phyloP scores from a whole-genome alignment of 2,888 invertebrate genomes.

The Caenorhabditis drosophilae region DNA sequence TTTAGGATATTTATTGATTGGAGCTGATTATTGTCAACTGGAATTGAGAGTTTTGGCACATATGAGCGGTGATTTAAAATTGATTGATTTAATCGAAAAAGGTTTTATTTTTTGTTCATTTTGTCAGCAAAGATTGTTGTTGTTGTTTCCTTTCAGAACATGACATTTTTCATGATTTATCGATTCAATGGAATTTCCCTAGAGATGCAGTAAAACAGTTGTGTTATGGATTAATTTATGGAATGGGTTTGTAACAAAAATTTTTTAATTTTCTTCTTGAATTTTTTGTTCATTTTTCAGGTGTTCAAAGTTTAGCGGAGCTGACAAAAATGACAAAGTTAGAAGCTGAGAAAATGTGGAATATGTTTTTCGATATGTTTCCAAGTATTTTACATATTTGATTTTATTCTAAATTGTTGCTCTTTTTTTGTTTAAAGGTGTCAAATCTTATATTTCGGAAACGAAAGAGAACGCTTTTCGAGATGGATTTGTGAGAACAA shows the following conservation, averaged over 20 bases:
- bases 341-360: constrained; percentile 77
- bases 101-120: constrained; percentile 2
- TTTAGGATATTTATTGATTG: constrained; percentile 77
- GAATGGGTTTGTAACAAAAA: constrained; percentile 80
- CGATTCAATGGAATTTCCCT: constrained; percentile 71
- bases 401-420: background rate
- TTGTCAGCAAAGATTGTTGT: background rate
- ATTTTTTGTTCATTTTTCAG: constrained; percentile 5
- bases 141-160: constrained; percentile 5
- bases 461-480: constrained; percentile 74
- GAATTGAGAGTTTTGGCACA: constrained; percentile 92
- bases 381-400: constrained; percentile 72
- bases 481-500: constrained; percentile 84
- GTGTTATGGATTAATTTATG: constrained; percentile 79
- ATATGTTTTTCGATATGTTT: constrained; percentile 80
- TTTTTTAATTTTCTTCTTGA: constrained; percentile 2
- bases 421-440: constrained; percentile 68
- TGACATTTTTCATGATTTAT: constrained; percentile 42
- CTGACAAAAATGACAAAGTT: constrained; percentile 80
- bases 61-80: constrained; percentile 79
- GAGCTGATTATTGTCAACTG: constrained; percentile 94
- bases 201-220: constrained; percentile 72
- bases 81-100: constrained; percentile 26
- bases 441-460: constrained; percentile 76
- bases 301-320: constrained; percentile 79